A percentile compares a stretch with the other conserved stretches of the same genome.
Conservation (phyloP, 30 jellyfish, hydroid and myxozoan species). For the Sanderia malayensis region DNA sequence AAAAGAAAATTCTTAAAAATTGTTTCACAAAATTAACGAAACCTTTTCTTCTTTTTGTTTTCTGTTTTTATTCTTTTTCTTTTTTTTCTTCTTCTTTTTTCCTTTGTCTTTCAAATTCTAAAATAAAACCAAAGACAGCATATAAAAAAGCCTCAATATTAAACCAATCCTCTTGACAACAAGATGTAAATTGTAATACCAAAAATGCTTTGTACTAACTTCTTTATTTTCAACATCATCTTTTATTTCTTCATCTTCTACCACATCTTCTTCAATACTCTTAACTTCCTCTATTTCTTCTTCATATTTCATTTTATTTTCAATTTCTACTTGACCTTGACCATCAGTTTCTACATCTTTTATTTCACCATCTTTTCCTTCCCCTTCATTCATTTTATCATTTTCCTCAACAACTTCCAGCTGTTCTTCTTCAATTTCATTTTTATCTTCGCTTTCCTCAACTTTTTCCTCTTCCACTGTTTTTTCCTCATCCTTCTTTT, state of each 20-base stretch:
- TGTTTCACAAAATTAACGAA: not conserved
- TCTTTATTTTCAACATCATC: not conserved
- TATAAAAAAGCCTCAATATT: not conserved
- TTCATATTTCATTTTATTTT: no score
- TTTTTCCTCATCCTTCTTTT: not conserved
- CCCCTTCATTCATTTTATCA: not conserved
- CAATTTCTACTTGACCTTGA: not conserved
- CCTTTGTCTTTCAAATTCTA: not conserved
- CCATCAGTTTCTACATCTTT: not conserved
- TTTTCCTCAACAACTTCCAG: not conserved
- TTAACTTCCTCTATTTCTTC: not conserved
- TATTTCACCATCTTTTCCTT: not conserved
- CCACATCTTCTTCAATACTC: not conserved
- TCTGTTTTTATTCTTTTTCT: constrained; percentile 43
- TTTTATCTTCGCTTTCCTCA: not conserved
- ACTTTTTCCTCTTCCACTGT: constrained; percentile 6
- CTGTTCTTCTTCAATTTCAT: constrained; percentile 15
- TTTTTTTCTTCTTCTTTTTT: constrained; percentile 66
- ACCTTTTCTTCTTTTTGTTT: constrained; percentile 31
- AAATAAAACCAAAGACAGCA: not conserved
- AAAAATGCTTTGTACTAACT: no score
- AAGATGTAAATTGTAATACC: no score
- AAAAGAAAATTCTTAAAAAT: no score
- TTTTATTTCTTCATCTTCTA: not conserved
- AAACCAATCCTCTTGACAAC: no score